phyloP scores from a whole-genome alignment of 2,113 vertebrate species.

The Leucopsar rothschildi region DNA sequence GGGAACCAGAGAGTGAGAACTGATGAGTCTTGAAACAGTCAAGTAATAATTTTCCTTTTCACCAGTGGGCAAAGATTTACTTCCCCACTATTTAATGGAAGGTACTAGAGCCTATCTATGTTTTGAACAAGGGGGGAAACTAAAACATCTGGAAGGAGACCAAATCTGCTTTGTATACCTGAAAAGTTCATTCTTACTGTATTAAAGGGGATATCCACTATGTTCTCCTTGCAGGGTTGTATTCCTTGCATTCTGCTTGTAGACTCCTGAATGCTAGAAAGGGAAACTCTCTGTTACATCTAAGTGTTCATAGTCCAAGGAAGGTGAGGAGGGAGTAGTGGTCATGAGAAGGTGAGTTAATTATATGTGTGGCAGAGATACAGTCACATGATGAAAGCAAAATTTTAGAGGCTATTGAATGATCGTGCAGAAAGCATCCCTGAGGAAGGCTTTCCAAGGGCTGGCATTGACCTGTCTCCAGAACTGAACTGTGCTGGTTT shows the following conservation, averaged over 20 bases:
- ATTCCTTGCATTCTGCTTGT: neutral
- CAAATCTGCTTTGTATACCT: neutral
- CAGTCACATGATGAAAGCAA: neutral
- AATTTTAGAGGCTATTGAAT: neutral
- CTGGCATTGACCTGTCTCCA: neutral
- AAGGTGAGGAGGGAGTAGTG: neutral
- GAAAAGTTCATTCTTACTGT: neutral
- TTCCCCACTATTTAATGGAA: slow-evolving; percentile 23
- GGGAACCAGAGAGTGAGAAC: slow-evolving; percentile 65
- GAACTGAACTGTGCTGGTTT: neutral
- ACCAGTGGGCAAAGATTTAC: slow-evolving; percentile 59
- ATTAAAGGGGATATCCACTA: neutral
- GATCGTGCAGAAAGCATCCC: neutral
- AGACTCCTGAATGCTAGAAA: neutral
- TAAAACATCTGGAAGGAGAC: neutral
- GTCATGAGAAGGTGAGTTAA: neutral
- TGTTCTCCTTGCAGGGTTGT: neutral
- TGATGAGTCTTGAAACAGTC: slow-evolving; percentile 64
- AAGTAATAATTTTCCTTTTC: slow-evolving; percentile 61
- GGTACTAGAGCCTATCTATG: slow-evolving; percentile 6
- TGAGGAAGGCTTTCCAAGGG: neutral
- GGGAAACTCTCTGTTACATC: neutral
- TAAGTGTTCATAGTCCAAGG: neutral
- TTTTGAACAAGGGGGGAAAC: neutral
- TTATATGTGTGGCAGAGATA: neutral